Percentiles rank a stretch among this genome's conserved stretches.
Evolutionary conservation across 2,888 invertebrate genomes (phyloP).

Genomic region (Epinotia bilunana): DNA sequence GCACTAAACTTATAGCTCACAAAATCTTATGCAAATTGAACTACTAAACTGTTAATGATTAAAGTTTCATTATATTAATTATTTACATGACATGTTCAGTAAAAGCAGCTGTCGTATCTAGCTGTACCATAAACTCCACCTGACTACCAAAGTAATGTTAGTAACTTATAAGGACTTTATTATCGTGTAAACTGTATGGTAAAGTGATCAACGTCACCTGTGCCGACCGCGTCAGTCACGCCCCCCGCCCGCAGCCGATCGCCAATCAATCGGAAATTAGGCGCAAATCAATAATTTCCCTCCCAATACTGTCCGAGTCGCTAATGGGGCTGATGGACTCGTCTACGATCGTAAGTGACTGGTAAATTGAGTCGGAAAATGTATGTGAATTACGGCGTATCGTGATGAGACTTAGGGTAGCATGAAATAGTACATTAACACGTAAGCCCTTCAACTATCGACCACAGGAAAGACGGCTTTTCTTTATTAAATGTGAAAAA

Average conservation of each 20-base stretch:
- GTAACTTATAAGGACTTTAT: neutral
- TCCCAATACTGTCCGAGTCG: conserved; percentile 56
- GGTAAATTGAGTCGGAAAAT: conserved; percentile 14
- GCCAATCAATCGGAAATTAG: conserved; percentile 76
- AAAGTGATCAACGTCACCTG: conserved; percentile 48
- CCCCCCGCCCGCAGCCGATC: conserved; percentile 64
- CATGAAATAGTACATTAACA: too few species aligned
- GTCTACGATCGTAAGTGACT: conserved; percentile 44
- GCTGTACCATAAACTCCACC: neutral
- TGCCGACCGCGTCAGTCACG: conserved; percentile 70
- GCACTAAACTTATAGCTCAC: too few species aligned
- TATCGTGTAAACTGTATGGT: neutral
- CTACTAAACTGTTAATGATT: too few species aligned
- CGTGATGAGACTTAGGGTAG: neutral
- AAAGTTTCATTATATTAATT: too few species aligned
- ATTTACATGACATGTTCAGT: too few species aligned
- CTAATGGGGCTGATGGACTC: conserved; percentile 76
- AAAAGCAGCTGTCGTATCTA: too few species aligned
- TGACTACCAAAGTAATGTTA: neutral
- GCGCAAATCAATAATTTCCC: conserved; percentile 81
- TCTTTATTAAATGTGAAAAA: too few species aligned
- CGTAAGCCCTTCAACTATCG: too few species aligned
- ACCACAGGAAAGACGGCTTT: too few species aligned
- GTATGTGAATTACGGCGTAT: neutral
- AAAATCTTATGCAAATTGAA: too few species aligned